Evolutionary conservation across 2,113 vertebrate genomes (phyloP), one percentile per base, ranked within the genome.

Genomic region (Prionailurus bengalensis): DNA sequence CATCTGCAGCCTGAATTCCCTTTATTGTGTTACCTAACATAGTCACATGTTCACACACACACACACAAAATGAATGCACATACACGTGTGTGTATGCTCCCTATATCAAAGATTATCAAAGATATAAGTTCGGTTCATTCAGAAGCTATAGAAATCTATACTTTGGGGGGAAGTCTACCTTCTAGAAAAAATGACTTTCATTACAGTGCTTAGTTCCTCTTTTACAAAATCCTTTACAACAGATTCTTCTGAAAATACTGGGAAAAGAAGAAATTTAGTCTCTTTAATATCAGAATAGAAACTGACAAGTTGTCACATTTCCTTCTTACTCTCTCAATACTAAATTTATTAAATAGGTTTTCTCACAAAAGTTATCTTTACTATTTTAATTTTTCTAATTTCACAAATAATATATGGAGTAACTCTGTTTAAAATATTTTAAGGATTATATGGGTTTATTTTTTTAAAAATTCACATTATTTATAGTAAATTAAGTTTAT

Each of bases 401-500:
- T 93, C 48, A 82, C 66, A 89, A 83, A 33, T 48, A 83, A 76
- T 42, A 76, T 19, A 45, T 39, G 16, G 65, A 89, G 58, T 82
- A 25, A 73, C 89, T 93, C 0, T 93, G 65, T 27, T 58, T 85
- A 79, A 70, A 70, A 76, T 45, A 78, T 78, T 78, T 79, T 36
- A 78, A 39, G 36, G 42, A 76, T 91, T 61, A 48, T 68, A 23
- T 91, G 80, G 45, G 16, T 29, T 84, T 73, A 29, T 74, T 63
- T 89, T 89, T 95, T 66, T 15, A 8, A 14, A 81, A 94, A 63
- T 42, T 89, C 27, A 76, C 55, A 55, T 95, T 29, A 90, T n/a
- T 15, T 66, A 83, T 29, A 36, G n/a, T 76, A 90, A 84, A 48
- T 70, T 51, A 94, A 63, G n/a, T 29, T 42, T 65, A 36, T 83